These are phyloP conservation scores for Anticlea derivata DNA, from an alignment of 2,888 invertebrate species.

Conservation along the genomic window DNA sequence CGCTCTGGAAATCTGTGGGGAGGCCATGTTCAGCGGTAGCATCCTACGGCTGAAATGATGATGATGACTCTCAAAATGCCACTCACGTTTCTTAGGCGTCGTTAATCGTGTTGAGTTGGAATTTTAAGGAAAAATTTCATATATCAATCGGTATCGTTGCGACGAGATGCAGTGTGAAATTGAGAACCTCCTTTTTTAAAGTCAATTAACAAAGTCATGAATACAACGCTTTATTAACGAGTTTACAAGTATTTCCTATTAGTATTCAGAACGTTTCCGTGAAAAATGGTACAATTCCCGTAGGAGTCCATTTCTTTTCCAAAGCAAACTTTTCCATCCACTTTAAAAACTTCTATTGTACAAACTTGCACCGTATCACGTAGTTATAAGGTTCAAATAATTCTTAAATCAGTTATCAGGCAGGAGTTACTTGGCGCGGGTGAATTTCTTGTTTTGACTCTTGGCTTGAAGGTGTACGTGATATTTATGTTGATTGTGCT, in stretches of 20 bases:
- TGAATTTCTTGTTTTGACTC: constrained; percentile 42
- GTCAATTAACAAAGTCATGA: constrained; percentile 27
- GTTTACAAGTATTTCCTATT: constrained; percentile 44
- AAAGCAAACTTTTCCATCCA: constrained; percentile 39
- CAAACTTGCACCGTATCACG: constrained; percentile 31
- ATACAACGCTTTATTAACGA: constrained; percentile 44
- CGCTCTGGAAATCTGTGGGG: too few relatives aligned
- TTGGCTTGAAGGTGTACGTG: constrained; percentile 34
- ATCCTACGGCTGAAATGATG: too few relatives aligned
- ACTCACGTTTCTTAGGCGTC: too few relatives aligned
- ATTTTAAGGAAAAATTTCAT: too few relatives aligned
- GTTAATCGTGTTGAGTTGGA: too few relatives aligned
- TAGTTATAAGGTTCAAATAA: constrained; percentile 13
- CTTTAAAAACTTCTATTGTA: constrained; percentile 5
- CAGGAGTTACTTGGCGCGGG: constrained; percentile 5
- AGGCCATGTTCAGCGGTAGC: too few relatives aligned
- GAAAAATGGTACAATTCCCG: constrained; percentile 65
- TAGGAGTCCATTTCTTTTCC: constrained; percentile 50
- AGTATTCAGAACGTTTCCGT: constrained; percentile 62
- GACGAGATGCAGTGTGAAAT: too few relatives aligned
- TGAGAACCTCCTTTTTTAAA: too few relatives aligned
- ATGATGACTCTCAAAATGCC: too few relatives aligned
- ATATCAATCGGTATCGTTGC: too few relatives aligned
- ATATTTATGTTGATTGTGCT: constrained; percentile 38
- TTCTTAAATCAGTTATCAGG: neutral